Evolutionary conservation across 1,140 invertebrate species (phyloP).

Genomic region (Macrosteles quadrilineatus): DNA sequence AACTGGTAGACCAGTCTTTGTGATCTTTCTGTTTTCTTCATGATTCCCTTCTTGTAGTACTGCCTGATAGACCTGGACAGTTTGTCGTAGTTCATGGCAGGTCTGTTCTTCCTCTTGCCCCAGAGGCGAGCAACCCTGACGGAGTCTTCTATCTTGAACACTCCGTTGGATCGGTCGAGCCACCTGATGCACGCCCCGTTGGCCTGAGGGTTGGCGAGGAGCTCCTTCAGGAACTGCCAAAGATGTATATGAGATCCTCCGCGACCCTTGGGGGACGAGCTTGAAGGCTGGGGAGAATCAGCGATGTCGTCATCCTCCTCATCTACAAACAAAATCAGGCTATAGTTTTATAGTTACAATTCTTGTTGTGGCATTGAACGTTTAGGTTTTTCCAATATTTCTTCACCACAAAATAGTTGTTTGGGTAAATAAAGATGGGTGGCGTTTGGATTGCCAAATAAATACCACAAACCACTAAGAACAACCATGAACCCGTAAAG

Average conservation of each 20-base stretch:
- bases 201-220: slow-evolving; percentile 80
- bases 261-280: slow-evolving; percentile 33
- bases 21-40: slow-evolving; percentile 98
- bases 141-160: slow-evolving; percentile 99
- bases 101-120: slow-evolving; percentile 96
- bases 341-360: too few relatives aligned
- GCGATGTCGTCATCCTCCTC: slow-evolving; percentile 57
- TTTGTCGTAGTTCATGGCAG: slow-evolving; percentile 99
- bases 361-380: too few relatives aligned
- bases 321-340: too few relatives aligned
- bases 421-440: too few relatives aligned
- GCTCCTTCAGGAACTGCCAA: slow-evolving; percentile 99
- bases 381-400: too few relatives aligned
- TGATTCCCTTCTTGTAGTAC: slow-evolving; percentile 99
- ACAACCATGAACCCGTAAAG: too few relatives aligned
- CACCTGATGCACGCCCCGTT: slow-evolving; percentile 95
- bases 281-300: slow-evolving; percentile 30
- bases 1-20: slow-evolving; percentile 99
- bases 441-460: too few relatives aligned
- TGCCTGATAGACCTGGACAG: slow-evolving; percentile 95
- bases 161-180: slow-evolving; percentile 90
- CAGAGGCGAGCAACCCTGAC: slow-evolving; percentile 93
- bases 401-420: too few relatives aligned
- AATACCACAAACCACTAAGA: too few relatives aligned
- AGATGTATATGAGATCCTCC: slow-evolving; percentile 90